phyloP scores from a whole-genome alignment of 2,888 invertebrate genomes.

The Dasypogon diadema region DNA sequence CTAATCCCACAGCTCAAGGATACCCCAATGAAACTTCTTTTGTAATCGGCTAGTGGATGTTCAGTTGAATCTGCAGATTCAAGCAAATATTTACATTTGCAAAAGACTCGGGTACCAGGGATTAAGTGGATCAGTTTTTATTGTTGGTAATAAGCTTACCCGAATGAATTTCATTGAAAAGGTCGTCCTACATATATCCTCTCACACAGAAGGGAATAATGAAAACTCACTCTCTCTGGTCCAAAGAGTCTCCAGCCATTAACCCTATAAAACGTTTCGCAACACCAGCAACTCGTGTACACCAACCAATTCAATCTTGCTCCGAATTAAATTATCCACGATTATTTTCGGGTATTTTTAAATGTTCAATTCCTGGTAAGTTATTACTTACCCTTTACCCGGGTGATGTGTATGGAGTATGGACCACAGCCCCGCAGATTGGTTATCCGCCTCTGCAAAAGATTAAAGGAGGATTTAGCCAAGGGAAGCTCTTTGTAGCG shows the following conservation, averaged over 20 bases:
- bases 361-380: constrained; percentile 15
- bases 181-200: constrained; percentile 32
- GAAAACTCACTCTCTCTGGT: constrained; percentile 24
- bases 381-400: not conserved
- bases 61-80: constrained; percentile 22
- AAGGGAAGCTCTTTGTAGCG: not conserved
- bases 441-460: not conserved
- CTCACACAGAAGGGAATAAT: constrained; percentile 25
- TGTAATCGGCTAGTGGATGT: constrained; percentile 23
- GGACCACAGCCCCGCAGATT: not conserved
- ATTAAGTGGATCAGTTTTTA: constrained; percentile 46
- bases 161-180: constrained; percentile 41
- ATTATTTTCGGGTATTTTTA: constrained; percentile 28
- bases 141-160: constrained; percentile 43
- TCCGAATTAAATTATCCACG: constrained; percentile 32
- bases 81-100: constrained; percentile 40
- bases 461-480: constrained; percentile 14
- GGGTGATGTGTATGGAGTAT: not conserved
- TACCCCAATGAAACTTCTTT: constrained; percentile 2
- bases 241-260: not conserved
- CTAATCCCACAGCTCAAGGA: constrained; percentile 33
- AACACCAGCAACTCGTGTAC: not conserved
- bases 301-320: constrained; percentile 10
- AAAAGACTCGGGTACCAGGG: constrained; percentile 34
- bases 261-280: constrained; percentile 30